A percentile compares a stretch with the other conserved stretches of the same genome.
These are phyloP conservation scores for Ganaspis brasiliensis DNA, from an alignment of 2,888 invertebrate genomes.

Conservation along the genomic window DNA sequence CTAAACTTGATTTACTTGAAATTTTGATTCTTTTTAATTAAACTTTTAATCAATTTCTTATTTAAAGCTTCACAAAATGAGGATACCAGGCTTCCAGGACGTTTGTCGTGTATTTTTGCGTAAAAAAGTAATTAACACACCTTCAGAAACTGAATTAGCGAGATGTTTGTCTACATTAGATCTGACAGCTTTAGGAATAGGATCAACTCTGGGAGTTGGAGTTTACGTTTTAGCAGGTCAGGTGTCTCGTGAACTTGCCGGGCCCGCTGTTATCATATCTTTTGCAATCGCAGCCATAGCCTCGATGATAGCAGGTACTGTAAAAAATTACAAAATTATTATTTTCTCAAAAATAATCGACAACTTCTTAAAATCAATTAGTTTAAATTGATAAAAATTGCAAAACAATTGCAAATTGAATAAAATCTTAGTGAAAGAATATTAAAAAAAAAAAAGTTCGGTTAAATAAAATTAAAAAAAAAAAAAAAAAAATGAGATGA, in stretches of 20 bases:
- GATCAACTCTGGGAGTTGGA: slow-evolving; percentile 93
- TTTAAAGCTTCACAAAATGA: slow-evolving; percentile 65
- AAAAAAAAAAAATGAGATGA: no score
- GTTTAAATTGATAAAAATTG: no score
- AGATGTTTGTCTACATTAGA: slow-evolving; percentile 91
- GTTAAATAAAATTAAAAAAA: no score
- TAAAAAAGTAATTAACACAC: slow-evolving; percentile 65
- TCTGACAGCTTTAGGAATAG: slow-evolving; percentile 91
- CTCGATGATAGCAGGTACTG: slow-evolving; percentile 92
- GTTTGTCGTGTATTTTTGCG: slow-evolving; percentile 67
- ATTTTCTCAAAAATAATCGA: background rate
- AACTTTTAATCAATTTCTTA: background rate
- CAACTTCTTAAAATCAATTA: background rate
- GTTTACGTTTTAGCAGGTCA: slow-evolving; percentile 94
- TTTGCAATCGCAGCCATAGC: slow-evolving; percentile 95
- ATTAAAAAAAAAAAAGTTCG: no score
- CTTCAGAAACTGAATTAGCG: slow-evolving; percentile 80
- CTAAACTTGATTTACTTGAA: no score
- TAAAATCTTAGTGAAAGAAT: no score
- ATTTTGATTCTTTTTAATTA: no score
- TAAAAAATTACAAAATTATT: slow-evolving; percentile 4
- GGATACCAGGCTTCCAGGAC: slow-evolving; percentile 53
- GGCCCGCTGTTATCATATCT: slow-evolving; percentile 93
- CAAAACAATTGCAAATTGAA: no score
- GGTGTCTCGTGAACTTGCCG: slow-evolving; percentile 90